phyloP scores from a whole-genome alignment of 2,888 invertebrate species.

The Thereva nobilitata region DNA sequence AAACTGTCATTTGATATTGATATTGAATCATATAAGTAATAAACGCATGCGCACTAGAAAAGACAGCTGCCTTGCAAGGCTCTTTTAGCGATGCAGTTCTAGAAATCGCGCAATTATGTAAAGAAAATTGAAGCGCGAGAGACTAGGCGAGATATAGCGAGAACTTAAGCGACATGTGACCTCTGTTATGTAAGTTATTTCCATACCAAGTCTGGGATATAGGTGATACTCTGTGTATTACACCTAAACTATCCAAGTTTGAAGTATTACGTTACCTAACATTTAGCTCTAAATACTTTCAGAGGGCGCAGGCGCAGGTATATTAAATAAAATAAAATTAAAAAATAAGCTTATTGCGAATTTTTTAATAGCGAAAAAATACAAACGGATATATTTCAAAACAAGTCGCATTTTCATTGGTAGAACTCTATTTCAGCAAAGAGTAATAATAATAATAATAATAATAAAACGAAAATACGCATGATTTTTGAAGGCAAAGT shows the following conservation, averaged over 20 bases:
- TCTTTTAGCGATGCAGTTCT: background rate
- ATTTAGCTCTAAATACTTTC: background rate
- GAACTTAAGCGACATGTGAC: constrained; percentile 28
- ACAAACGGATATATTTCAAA: too few species aligned
- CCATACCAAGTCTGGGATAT: constrained; percentile 3
- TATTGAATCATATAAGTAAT: background rate
- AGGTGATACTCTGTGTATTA: background rate
- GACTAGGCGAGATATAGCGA: background rate
- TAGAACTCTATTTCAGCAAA: too few species aligned
- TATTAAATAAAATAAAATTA: too few species aligned
- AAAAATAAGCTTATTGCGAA: too few species aligned
- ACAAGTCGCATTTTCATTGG: too few species aligned
- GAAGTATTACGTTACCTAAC: constrained; percentile 19
- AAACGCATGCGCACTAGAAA: constrained; percentile 10
- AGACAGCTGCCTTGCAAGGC: background rate
- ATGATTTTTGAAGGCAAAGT: too few species aligned
- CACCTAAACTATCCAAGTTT: background rate
- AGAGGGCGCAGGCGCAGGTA: too few species aligned
- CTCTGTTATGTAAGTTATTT: constrained; percentile 25
- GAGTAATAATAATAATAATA: too few species aligned
- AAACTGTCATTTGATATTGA: constrained; percentile 1
- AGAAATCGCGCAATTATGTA: constrained; percentile 8
- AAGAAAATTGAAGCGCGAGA: background rate
- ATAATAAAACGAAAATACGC: too few species aligned
- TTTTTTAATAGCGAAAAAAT: too few species aligned